phyloP scores from a whole-genome alignment of 2,113 vertebrate genomes.

The Alosa alosa region DNA sequence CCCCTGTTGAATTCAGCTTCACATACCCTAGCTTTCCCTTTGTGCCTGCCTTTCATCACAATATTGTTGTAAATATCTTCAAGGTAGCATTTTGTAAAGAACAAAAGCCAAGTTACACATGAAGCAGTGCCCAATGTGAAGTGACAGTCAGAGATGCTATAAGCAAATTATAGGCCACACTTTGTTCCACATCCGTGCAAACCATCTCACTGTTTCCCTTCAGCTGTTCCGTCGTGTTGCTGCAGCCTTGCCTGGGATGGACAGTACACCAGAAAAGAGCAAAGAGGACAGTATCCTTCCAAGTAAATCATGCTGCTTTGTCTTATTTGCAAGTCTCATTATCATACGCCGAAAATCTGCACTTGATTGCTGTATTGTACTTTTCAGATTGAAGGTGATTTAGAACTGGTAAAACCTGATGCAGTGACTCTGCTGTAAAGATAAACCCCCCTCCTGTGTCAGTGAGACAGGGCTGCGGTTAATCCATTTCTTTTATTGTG shows the following conservation, averaged over 20 bases:
- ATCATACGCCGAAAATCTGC: too few relatives aligned
- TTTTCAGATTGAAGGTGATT: background rate
- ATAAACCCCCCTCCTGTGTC: background rate
- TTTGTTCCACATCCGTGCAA: background rate
- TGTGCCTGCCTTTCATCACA: background rate
- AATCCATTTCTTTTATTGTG: background rate
- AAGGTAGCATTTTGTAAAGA: background rate
- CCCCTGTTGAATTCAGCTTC: background rate
- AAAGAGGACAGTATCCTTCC: conserved; percentile 88
- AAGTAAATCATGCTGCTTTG: too few relatives aligned
- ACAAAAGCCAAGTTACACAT: background rate
- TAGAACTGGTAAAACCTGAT: conserved; percentile 1
- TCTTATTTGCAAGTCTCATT: too few relatives aligned
- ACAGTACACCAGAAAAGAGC: conserved; percentile 83
- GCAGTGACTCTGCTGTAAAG: background rate
- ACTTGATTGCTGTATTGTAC: background rate
- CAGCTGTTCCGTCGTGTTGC: conserved; percentile 85
- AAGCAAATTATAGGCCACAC: background rate
- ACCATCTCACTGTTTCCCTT: background rate
- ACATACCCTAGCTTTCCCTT: background rate
- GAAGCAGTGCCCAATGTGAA: background rate
- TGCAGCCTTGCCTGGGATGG: conserved; percentile 84
- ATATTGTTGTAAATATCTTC: background rate
- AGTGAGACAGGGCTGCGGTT: background rate
- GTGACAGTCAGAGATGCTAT: background rate